phyloP scores from a whole-genome alignment of 1,140 invertebrate species.

The Drosophila lacteicornis region DNA sequence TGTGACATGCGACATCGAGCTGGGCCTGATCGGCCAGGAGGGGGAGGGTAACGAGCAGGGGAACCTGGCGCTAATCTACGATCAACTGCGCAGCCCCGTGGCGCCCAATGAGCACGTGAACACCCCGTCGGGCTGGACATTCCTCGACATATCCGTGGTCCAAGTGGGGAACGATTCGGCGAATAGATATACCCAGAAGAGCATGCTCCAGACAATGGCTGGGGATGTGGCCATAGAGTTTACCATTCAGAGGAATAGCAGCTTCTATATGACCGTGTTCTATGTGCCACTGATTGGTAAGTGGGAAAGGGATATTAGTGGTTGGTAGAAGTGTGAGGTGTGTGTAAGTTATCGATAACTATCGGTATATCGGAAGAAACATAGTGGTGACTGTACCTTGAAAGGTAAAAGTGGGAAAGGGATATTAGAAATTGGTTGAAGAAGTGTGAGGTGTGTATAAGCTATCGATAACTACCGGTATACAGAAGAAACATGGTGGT shows the following conservation, averaged over 20 bases:
- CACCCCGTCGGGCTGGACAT: conserved; percentile 70
- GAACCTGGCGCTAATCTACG: conserved; percentile 49
- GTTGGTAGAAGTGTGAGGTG: too few species aligned
- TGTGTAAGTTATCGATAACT: too few species aligned
- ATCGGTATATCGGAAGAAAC: too few species aligned
- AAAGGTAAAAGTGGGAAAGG: conserved; percentile 28
- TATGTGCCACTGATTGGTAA: conserved; percentile 66
- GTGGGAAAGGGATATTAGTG: too few species aligned
- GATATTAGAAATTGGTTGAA: not conserved
- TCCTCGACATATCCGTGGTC: conserved; percentile 52
- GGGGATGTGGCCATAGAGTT: conserved; percentile 74
- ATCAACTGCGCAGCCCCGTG: conserved; percentile 44
- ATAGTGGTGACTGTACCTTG: too few species aligned
- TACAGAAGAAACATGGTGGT: too few species aligned
- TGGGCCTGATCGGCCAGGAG: conserved; percentile 55
- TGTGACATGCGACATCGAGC: conserved; percentile 60
- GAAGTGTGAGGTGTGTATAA: too few species aligned
- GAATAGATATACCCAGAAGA: conserved; percentile 46
- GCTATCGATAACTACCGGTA: too few species aligned
- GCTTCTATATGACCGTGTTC: conserved; percentile 68
- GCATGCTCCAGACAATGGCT: conserved; percentile 51
- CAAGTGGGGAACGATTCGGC: conserved; percentile 40
- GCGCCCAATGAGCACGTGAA: conserved; percentile 62
- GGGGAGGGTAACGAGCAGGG: conserved; percentile 20
- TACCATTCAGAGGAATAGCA: conserved; percentile 56